Evolutionary conservation across 2,113 vertebrate species (phyloP).

Genomic region (Pseudorasbora parva): DNA sequence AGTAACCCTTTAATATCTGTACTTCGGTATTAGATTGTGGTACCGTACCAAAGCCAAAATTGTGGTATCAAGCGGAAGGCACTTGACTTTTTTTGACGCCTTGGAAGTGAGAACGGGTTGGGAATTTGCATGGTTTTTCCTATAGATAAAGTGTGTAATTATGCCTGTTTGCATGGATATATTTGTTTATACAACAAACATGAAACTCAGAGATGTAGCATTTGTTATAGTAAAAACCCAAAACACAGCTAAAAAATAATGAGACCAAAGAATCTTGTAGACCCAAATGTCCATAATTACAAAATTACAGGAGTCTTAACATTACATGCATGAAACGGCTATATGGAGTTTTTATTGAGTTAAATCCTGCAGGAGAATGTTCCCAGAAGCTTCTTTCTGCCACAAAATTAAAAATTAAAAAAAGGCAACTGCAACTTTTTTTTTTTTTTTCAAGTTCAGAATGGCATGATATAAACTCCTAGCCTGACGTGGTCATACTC

Average conservation of each 20-base stretch:
- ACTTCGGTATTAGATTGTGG: too few species aligned
- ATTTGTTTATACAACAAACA: neutral
- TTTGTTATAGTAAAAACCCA: neutral
- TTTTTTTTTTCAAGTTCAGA: too few species aligned
- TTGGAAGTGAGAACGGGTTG: too few species aligned
- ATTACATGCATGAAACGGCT: neutral
- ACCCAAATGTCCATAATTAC: conserved; percentile 18
- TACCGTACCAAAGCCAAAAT: too few species aligned
- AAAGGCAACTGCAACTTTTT: too few species aligned
- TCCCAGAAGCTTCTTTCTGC: conserved; percentile 61
- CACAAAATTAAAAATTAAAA: too few species aligned
- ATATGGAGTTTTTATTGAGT: conserved; percentile 14
- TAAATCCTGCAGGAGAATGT: conserved; percentile 44
- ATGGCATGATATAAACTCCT: too few species aligned
- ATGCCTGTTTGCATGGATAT: neutral
- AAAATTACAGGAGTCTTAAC: neutral
- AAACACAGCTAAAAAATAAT: neutral
- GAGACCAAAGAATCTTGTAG: neutral
- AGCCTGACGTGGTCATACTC: too few species aligned
- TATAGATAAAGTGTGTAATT: neutral
- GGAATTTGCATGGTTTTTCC: too few species aligned
- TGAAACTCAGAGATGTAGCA: neutral
- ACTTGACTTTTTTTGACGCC: too few species aligned
- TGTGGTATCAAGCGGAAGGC: too few species aligned
- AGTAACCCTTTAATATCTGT: too few species aligned